phyloP scores from a whole-genome alignment of 2,797 vertebrate genomes.

The Brotula barbata region DNA sequence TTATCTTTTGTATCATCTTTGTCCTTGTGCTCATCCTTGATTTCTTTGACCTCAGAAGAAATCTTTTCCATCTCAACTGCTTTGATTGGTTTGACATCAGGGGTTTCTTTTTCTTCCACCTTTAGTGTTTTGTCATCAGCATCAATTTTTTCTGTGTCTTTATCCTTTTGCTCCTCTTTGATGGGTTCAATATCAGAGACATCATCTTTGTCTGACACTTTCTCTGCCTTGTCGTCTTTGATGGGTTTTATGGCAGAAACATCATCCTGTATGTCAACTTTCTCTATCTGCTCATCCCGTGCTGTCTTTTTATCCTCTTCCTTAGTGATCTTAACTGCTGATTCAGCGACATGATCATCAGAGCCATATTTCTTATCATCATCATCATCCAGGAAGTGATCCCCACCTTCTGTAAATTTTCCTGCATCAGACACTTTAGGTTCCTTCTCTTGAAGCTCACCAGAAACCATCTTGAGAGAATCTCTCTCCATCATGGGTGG shows the following conservation, averaged over 20 bases:
- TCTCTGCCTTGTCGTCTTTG: conserved; percentile 44
- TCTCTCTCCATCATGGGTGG: conserved; percentile 38
- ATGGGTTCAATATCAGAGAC: conserved; percentile 12
- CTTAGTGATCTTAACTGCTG: conserved; percentile 60
- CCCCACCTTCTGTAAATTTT: conserved; percentile 76
- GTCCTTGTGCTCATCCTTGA: conserved; percentile 40
- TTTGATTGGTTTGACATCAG: conserved; percentile 24
- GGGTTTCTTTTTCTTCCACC: conserved; percentile 32
- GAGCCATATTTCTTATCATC: conserved; percentile 36
- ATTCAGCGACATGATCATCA: conserved; percentile 58
- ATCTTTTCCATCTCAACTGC: conserved; percentile 22
- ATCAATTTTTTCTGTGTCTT: conserved; percentile 16
- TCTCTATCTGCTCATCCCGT: conserved; percentile 5
- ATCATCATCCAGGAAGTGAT: conserved; percentile 76
- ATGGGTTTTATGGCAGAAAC: conserved; percentile 28
- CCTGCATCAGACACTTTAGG: conserved; percentile 59
- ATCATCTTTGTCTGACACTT: conserved; percentile 35
- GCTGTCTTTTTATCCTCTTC: conserved; percentile 34
- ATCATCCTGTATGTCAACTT: not conserved
- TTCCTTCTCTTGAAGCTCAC: conserved; percentile 50
- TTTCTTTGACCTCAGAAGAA: conserved; percentile 25
- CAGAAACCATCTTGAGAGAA: conserved; percentile 28
- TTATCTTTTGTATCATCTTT: conserved; percentile 50
- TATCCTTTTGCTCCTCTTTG: conserved; percentile 31
- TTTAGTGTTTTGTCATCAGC: conserved; percentile 23